Evolutionary conservation across 2,888 invertebrate genomes (phyloP).

Genomic region (Scrobipalpa costella): DNA sequence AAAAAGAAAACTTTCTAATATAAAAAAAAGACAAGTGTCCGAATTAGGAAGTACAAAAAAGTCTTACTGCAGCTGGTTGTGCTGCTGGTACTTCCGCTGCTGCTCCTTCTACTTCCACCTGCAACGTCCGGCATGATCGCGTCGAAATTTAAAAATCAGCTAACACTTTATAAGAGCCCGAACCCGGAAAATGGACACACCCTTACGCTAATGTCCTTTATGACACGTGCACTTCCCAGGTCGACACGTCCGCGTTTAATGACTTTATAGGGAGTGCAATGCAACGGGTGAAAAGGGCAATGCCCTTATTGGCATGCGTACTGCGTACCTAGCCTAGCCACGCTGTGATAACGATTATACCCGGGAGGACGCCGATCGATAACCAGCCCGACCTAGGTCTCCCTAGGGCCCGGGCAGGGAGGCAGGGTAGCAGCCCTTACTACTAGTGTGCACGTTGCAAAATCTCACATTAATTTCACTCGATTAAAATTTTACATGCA

Average conservation of each 20-base stretch:
- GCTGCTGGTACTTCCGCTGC: too few species aligned
- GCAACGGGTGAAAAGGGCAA: background rate
- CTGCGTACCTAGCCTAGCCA: background rate
- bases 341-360: background rate
- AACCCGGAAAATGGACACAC: too few species aligned
- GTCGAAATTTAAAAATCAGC: too few species aligned
- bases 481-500: background rate
- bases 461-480: background rate
- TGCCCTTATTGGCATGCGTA: background rate
- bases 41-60: background rate
- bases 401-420: background rate
- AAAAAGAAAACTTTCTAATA: background rate
- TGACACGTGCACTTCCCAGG: too few species aligned
- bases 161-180: too few species aligned
- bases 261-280: background rate
- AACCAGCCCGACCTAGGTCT: background rate
- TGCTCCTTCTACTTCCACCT: too few species aligned
- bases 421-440: background rate
- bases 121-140: too few species aligned
- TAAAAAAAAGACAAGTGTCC: too few species aligned
- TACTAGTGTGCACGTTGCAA: background rate
- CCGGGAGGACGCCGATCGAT: background rate
- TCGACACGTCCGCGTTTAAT: background rate
- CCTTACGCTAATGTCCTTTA: too few species aligned
- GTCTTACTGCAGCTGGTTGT: too few species aligned